Evolutionary conservation across 2,113 vertebrate species (phyloP).

Genomic region (Carassius carassius): DNA sequence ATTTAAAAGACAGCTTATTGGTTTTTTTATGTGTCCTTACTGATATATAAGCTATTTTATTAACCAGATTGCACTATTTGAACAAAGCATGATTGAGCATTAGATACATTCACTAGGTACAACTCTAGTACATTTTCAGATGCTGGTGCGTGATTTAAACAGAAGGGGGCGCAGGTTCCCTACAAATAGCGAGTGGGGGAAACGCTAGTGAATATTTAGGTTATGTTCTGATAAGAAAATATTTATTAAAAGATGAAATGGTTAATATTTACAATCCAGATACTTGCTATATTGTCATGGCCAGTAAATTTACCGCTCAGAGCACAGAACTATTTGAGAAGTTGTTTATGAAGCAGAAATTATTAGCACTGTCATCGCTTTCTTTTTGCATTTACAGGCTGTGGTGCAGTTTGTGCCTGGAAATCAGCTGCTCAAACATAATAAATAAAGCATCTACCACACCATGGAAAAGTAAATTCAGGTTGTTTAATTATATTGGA

Average conservation of each 20-base stretch:
- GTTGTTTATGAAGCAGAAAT: background rate
- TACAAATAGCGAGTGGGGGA: background rate
- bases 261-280: background rate
- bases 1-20: background rate
- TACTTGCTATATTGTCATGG: background rate
- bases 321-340: background rate
- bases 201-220: background rate
- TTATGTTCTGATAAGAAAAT: background rate
- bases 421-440: background rate
- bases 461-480: background rate
- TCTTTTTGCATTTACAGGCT: background rate
- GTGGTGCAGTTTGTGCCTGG: background rate
- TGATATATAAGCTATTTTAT: background rate
- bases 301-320: background rate
- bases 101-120: too few species aligned
- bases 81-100: background rate
- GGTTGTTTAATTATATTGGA: background rate
- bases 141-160: background rate
- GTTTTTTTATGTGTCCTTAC: background rate
- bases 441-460: background rate
- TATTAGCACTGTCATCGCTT: background rate
- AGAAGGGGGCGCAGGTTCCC: slow-evolving; percentile 30
- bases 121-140: background rate
- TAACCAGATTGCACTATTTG: background rate
- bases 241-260: background rate